Evolutionary conservation across 2,888 invertebrate genomes (phyloP).

Genomic region (Rhynchonema sp.): DNA sequence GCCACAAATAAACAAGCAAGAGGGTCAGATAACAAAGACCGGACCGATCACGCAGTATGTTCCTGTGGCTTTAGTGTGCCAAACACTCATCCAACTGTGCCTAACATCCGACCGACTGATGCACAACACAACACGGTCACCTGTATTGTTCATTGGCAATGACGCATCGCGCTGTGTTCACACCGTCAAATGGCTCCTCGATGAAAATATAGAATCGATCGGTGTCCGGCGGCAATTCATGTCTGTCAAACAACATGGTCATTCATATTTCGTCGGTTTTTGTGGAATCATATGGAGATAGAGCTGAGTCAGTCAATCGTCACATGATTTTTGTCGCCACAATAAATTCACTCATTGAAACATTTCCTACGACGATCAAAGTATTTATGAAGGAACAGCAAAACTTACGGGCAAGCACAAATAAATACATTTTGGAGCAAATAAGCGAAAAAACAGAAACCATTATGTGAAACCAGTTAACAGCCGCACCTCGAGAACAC

Average conservation of each 20-base stretch:
- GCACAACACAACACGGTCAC: neutral
- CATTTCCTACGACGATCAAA: too few relatives aligned
- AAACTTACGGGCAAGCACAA: conserved; percentile 3
- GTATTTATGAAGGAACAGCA: conserved; percentile 10
- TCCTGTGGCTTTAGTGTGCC: too few relatives aligned
- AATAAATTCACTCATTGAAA: too few relatives aligned
- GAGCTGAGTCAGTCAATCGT: too few relatives aligned
- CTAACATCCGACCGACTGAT: too few relatives aligned
- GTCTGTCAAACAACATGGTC: neutral
- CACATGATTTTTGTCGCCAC: too few relatives aligned
- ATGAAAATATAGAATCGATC: conserved; percentile 12
- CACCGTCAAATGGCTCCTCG: conserved; percentile 22
- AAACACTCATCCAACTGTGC: too few relatives aligned
- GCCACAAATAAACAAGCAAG: too few relatives aligned
- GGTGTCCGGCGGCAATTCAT: neutral
- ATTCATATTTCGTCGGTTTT: too few relatives aligned
- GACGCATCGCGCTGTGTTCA: conserved; percentile 19
- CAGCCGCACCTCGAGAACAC: conserved; percentile 9
- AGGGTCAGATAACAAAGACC: too few relatives aligned
- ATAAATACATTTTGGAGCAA: neutral
- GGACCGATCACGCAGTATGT: too few relatives aligned
- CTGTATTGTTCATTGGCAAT: conserved; percentile 2
- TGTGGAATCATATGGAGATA: too few relatives aligned
- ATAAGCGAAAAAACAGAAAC: neutral
- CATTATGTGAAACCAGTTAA: neutral